Percentiles rank a stretch among this genome's conserved stretches.
Evolutionary conservation across 2,888 invertebrate species (phyloP).

Genomic region (Glaucopsyche alexis): DNA sequence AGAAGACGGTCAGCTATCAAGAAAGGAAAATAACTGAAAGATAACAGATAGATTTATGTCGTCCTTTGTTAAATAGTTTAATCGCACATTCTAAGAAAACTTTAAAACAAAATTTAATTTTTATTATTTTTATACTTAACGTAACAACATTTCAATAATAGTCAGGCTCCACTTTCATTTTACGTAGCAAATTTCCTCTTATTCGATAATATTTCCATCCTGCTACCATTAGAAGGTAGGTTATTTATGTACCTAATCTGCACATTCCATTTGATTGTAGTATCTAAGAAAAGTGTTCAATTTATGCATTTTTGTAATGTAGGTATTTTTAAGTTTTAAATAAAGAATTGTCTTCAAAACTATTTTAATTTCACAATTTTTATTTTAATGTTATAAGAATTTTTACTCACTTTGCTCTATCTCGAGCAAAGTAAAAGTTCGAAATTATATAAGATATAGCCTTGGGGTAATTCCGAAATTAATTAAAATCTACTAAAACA

Average conservation of each 20-base stretch:
- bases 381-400: background rate
- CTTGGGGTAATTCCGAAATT: too few species aligned
- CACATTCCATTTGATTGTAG: background rate
- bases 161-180: too few species aligned
- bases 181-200: too few species aligned
- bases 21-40: background rate
- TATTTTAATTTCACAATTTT: background rate
- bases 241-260: background rate
- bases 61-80: background rate
- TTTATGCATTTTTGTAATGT: background rate
- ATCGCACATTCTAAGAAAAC: background rate
- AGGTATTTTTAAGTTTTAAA: conserved; percentile 5
- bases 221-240: background rate
- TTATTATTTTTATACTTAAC: too few species aligned
- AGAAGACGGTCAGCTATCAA: background rate
- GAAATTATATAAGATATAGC: too few species aligned
- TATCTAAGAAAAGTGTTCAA: conserved; percentile 2
- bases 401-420: too few species aligned
- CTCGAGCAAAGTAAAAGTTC: too few species aligned
- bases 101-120: too few species aligned
- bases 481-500: too few species aligned
- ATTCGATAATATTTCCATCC: background rate
- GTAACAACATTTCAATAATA: too few species aligned
- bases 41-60: background rate
- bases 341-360: background rate